A percentile compares a stretch with the other conserved stretches of the same genome.
phyloP scores from a whole-genome alignment of 2,888 invertebrate genomes.

The Melinaea menophilus region DNA sequence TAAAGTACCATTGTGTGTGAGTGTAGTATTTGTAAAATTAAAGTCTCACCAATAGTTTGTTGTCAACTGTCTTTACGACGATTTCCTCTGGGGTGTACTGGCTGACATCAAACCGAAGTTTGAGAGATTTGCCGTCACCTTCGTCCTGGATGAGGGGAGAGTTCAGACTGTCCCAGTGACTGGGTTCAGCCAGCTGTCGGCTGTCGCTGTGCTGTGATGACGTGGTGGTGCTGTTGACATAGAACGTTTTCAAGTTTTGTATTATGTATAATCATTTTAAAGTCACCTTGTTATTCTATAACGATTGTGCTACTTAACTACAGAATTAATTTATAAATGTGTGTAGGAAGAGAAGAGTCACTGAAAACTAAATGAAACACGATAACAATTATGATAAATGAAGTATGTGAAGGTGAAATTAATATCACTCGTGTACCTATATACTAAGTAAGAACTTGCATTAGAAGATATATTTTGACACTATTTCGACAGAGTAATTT shows the following conservation, averaged over 20 bases:
- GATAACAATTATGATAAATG: background rate
- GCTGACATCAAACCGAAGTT: conserved; percentile 97
- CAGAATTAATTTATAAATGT: background rate
- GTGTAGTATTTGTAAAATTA: background rate
- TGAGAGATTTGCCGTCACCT: conserved; percentile 94
- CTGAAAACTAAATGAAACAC: background rate
- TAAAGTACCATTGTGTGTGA: too few species aligned
- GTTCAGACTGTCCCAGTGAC: conserved; percentile 91
- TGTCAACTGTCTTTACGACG: conserved; percentile 98
- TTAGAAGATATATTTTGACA: background rate
- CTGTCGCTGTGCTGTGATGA: conserved; percentile 80
- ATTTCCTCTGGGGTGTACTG: conserved; percentile 99
- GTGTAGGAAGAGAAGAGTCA: background rate
- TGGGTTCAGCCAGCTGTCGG: conserved; percentile 78
- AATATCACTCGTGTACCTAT: background rate
- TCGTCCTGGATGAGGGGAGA: conserved; percentile 96
- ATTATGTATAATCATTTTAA: background rate
- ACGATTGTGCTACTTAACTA: too few species aligned
- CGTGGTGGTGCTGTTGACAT: conserved; percentile 78
- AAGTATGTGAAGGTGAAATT: conserved; percentile 2
- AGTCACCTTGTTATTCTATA: background rate
- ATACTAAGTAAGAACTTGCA: too few species aligned
- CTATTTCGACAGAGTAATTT: conserved; percentile 9
- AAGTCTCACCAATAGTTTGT: conserved; percentile 91
- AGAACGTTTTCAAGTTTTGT: conserved; percentile 14